Percentiles rank a stretch among this genome's conserved stretches.
These are phyloP conservation scores for Tachysurus fulvidraco DNA, from an alignment of 2,113 vertebrate genomes.

Conservation along the genomic window DNA sequence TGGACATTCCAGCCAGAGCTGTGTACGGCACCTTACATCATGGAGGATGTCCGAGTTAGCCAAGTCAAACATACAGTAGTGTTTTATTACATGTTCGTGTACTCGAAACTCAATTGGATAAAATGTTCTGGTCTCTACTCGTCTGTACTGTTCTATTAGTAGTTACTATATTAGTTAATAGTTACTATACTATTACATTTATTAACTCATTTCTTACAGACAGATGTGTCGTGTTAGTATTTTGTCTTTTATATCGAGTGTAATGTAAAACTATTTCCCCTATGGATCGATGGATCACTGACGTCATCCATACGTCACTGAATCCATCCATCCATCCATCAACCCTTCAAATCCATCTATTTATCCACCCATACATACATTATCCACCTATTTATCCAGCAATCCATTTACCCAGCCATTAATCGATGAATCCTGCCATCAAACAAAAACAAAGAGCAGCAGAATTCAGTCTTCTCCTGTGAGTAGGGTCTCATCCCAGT, in stretches of 20 bases:
- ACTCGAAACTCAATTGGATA: neutral
- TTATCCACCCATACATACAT: neutral
- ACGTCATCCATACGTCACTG: neutral
- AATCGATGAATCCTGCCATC: too few species aligned
- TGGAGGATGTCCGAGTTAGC: neutral
- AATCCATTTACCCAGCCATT: too few species aligned
- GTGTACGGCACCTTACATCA: slow-evolving; percentile 80
- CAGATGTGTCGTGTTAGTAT: neutral
- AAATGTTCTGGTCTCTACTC: neutral
- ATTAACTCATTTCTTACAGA: too few species aligned
- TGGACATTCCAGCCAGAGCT: slow-evolving; percentile 69
- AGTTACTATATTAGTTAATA: too few species aligned
- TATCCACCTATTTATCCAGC: neutral
- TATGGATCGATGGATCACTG: too few species aligned
- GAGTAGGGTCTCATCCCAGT: too few species aligned
- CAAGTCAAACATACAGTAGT: neutral
- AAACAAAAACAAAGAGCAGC: too few species aligned
- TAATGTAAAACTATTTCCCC: too few species aligned
- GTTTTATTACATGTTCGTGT: neutral
- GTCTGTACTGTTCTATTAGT: neutral
- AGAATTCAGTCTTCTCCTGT: too few species aligned
- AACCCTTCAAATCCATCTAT: neutral
- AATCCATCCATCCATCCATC: neutral
- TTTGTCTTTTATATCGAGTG: neutral
- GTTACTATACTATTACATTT: too few species aligned